A percentile compares a stretch with the other conserved stretches of the same genome.
phyloP scores from a whole-genome alignment of 2,888 invertebrate species.

The Stegophylla sp. region DNA sequence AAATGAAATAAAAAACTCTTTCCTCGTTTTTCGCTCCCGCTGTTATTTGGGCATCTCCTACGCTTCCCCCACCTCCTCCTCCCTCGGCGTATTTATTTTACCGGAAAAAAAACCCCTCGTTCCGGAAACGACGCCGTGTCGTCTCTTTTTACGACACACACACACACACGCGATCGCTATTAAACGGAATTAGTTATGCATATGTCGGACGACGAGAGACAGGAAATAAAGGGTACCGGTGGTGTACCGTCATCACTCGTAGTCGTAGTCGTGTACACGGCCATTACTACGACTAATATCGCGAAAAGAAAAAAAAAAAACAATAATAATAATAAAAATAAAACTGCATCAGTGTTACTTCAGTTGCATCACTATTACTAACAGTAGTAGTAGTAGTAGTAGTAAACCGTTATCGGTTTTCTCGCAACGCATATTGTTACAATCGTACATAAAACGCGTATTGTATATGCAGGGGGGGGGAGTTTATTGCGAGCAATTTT shows the following conservation, averaged over 20 bases:
- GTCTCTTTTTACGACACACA: constrained; percentile 41
- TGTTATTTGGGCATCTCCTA: not conserved
- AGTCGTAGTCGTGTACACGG: too few relatives aligned
- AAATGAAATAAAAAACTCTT: constrained; percentile 7
- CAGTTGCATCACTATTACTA: too few relatives aligned
- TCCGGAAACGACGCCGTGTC: constrained; percentile 33
- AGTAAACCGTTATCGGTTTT: constrained; percentile 34
- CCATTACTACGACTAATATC: not conserved
- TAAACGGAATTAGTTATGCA: constrained; percentile 59
- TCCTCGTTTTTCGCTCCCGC: not conserved
- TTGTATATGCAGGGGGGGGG: not conserved
- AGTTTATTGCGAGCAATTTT: constrained; percentile 32
- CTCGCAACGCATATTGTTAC: too few relatives aligned
- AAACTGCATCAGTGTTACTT: constrained; percentile 12
- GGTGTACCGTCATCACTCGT: not conserved
- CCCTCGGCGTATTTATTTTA: constrained; percentile 29
- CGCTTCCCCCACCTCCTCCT: too few relatives aligned
- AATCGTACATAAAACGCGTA: not conserved
- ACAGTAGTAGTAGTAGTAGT: too few relatives aligned
- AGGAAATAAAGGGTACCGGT: constrained; percentile 54
- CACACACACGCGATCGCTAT: too few relatives aligned
- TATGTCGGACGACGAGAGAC: constrained; percentile 49
- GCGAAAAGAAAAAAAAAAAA: not conserved
- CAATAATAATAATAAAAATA: constrained; percentile 43
- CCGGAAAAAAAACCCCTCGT: constrained; percentile 46